Percentiles rank a stretch among this genome's conserved stretches.
Conservation (phyloP, 1,140 invertebrate species). For the Heterodera carotae region DNA sequence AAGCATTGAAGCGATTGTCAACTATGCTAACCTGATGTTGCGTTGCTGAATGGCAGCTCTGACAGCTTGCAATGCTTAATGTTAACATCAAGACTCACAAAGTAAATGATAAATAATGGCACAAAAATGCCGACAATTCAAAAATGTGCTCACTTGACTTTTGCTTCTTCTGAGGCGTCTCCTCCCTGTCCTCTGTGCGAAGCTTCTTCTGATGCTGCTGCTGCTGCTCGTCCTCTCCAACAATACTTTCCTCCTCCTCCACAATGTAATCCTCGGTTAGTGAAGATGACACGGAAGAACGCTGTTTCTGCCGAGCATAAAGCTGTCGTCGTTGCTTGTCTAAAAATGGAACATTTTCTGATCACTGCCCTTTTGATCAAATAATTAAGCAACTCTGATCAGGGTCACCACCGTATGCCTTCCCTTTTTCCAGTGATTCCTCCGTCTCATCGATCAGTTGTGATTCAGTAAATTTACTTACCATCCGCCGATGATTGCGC, state of each 20-base stretch:
- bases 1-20: neutral
- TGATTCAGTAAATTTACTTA: too few relatives aligned
- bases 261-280: neutral
- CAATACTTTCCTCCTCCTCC: neutral
- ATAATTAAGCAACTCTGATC: too few relatives aligned
- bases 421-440: neutral
- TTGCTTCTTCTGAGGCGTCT: neutral
- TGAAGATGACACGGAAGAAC: neutral
- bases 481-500: neutral
- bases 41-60: slow-evolving; percentile 45
- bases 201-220: too few relatives aligned
- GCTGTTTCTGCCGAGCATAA: neutral
- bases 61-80: slow-evolving; percentile 46
- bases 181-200: neutral
- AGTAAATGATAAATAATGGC: too few relatives aligned
- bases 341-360: neutral
- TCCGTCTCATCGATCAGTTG: neutral
- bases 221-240: neutral
- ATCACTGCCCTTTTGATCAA: too few relatives aligned
- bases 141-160: neutral
- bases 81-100: too few relatives aligned
- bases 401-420: neutral
- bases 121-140: too few relatives aligned
- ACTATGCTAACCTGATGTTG: slow-evolving; percentile 33
- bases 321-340: neutral